A percentile compares a stretch with the other conserved stretches of the same genome.
Evolutionary conservation across 2,888 invertebrate species (phyloP).

Genomic region (Anoncus sp.): DNA sequence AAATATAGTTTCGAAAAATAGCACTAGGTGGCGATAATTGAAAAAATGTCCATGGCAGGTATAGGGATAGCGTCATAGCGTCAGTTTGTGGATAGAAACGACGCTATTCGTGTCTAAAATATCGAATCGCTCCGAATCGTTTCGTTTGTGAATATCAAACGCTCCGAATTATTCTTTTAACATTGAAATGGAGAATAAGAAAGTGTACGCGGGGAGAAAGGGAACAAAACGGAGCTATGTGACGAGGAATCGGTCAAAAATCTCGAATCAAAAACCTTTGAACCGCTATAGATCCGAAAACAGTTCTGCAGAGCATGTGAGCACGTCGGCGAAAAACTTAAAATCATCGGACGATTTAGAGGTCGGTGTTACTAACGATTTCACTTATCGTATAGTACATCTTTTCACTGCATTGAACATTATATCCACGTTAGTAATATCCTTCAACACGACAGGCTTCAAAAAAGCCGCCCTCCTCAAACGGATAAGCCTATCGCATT

Average conservation of each 20-base stretch:
- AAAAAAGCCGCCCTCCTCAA: no score
- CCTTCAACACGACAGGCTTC: no score
- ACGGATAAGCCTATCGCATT: no score
- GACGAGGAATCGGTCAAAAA: constrained; percentile 46
- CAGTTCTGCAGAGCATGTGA: constrained; percentile 54
- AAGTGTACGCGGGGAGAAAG: constrained; percentile 47
- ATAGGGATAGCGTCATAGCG: constrained; percentile 45
- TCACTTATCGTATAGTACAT: constrained; percentile 8
- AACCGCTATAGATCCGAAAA: constrained; percentile 49
- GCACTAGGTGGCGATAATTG: constrained; percentile 22
- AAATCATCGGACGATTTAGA: constrained; percentile 53
- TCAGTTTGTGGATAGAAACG: constrained; percentile 46
- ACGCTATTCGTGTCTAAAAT: constrained; percentile 49
- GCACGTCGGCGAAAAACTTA: constrained; percentile 56
- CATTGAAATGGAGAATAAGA: constrained; percentile 42
- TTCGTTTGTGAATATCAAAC: constrained; percentile 44
- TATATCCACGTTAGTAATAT: constrained; percentile 25
- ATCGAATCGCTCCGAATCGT: constrained; percentile 49
- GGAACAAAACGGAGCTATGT: constrained; percentile 47
- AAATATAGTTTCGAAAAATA: constrained; percentile 28
- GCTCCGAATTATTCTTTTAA: constrained; percentile 26
- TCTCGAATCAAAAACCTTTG: constrained; percentile 46
- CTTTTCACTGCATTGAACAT: constrained; percentile 1
- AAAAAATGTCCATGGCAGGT: constrained; percentile 33
- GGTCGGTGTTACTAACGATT: constrained; percentile 57